A percentile compares a stretch with the other conserved stretches of the same genome.
phyloP scores from a whole-genome alignment of 2,113 vertebrate species.

The Corythoichthys haematopterus region DNA sequence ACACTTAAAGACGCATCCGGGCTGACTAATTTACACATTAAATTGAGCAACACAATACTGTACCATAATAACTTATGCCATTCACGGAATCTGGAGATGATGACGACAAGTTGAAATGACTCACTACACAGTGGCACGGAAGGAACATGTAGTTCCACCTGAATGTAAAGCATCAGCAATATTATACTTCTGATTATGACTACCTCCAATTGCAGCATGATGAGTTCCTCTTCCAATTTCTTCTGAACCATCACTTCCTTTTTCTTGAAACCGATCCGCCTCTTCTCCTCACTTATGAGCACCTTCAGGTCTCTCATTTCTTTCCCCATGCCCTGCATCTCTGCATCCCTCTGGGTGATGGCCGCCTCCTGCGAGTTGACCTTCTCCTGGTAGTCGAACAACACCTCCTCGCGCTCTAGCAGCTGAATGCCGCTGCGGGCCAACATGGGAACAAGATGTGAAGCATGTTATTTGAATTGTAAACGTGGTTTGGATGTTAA shows the following conservation, averaged over 20 bases:
- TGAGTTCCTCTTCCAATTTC: conserved; percentile 71
- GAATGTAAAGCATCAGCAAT: not conserved
- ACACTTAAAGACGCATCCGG: not conserved
- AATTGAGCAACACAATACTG: not conserved
- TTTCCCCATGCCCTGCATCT: conserved; percentile 77
- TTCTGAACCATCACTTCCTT: conserved; percentile 67
- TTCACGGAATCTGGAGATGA: not conserved
- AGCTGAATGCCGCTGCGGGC: conserved; percentile 78
- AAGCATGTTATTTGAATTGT: not conserved
- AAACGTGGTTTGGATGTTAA: not conserved
- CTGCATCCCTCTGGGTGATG: conserved; percentile 68
- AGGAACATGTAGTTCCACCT: not conserved
- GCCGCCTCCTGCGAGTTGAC: conserved; percentile 76
- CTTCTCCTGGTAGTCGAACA: conserved; percentile 80
- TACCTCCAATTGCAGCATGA: conserved; percentile 80
- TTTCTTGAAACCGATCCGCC: conserved; percentile 67
- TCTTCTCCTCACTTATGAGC: conserved; percentile 74
- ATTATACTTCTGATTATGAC: not conserved
- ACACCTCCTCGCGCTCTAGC: conserved; percentile 82
- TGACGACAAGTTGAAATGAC: not conserved
- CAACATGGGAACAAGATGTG: not conserved
- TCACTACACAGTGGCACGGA: not conserved
- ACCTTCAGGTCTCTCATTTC: conserved; percentile 77
- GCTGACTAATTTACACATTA: not conserved
- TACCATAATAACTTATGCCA: not conserved